Percentiles rank a stretch among this genome's conserved stretches.
Evolutionary conservation across 2,113 vertebrate genomes (phyloP).

Genomic region (Ancistrus triradiatus): DNA sequence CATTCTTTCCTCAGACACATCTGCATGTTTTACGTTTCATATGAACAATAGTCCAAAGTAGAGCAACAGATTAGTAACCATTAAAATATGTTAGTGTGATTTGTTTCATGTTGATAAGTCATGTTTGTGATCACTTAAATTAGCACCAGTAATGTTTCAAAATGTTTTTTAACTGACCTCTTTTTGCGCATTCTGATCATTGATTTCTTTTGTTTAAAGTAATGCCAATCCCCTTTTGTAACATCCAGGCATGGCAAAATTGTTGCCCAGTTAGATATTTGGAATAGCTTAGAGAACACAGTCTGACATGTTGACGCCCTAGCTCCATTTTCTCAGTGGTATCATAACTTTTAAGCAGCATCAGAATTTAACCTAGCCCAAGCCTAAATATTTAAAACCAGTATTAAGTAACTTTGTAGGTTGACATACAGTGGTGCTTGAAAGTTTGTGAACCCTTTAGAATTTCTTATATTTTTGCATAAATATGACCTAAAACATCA

Average conservation of each 20-base stretch:
- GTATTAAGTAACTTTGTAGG: too few relatives aligned
- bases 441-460: too few relatives aligned
- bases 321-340: constrained; percentile 4
- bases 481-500: too few relatives aligned
- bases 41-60: constrained; percentile 7
- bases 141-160: background rate
- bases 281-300: constrained; percentile 17
- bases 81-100: too few relatives aligned
- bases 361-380: too few relatives aligned
- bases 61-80: too few relatives aligned
- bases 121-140: too few relatives aligned
- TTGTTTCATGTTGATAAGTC: background rate
- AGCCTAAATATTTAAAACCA: too few relatives aligned
- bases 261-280: constrained; percentile 15
- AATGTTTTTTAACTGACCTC: constrained; percentile 11
- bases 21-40: background rate
- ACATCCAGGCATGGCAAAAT: background rate
- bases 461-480: too few relatives aligned
- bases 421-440: too few relatives aligned
- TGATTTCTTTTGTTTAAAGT: constrained; percentile 21
- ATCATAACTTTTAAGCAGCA: too few relatives aligned
- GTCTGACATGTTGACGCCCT: constrained; percentile 29
- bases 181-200: constrained; percentile 7
- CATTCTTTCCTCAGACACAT: too few relatives aligned
- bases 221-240: constrained; percentile 26